Evolutionary conservation across 2,888 invertebrate species (phyloP).

Genomic region (Melanargia galathea): DNA sequence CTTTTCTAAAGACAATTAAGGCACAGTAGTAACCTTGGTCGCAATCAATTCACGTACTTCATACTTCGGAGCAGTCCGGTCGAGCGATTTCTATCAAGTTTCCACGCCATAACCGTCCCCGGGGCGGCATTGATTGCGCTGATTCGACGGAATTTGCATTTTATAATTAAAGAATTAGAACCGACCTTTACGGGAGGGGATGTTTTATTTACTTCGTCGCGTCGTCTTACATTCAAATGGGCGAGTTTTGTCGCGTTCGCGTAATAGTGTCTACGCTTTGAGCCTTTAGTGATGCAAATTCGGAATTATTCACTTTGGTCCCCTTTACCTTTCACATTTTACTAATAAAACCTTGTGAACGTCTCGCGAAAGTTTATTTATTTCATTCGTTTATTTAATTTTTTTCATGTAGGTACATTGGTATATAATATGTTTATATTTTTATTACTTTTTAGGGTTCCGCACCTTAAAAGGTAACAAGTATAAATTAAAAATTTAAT

Average conservation of each 20-base stretch:
- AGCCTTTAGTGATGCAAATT: slow-evolving; percentile 22
- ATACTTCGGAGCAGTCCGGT: slow-evolving; percentile 43
- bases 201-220: slow-evolving; percentile 35
- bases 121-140: slow-evolving; percentile 66
- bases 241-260: slow-evolving; percentile 23
- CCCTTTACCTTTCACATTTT: slow-evolving; percentile 9
- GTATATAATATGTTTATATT: no score
- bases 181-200: slow-evolving; percentile 21
- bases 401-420: no score
- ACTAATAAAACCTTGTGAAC: not conserved
- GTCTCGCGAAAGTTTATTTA: not conserved
- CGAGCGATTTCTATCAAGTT: slow-evolving; percentile 60
- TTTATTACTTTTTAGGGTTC: no score
- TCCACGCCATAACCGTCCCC: slow-evolving; percentile 72
- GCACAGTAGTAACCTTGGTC: not conserved
- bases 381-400: no score
- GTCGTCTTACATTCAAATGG: slow-evolving; percentile 38
- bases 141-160: slow-evolving; percentile 71
- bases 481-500: no score
- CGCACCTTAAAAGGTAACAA: no score
- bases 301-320: slow-evolving; percentile 16
- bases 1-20: not conserved
- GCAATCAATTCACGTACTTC: not conserved
- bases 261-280: slow-evolving; percentile 24
- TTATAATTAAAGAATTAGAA: slow-evolving; percentile 67